Evolutionary conservation across 2,113 vertebrate species (phyloP).

Genomic region (Holacanthus passer): DNA sequence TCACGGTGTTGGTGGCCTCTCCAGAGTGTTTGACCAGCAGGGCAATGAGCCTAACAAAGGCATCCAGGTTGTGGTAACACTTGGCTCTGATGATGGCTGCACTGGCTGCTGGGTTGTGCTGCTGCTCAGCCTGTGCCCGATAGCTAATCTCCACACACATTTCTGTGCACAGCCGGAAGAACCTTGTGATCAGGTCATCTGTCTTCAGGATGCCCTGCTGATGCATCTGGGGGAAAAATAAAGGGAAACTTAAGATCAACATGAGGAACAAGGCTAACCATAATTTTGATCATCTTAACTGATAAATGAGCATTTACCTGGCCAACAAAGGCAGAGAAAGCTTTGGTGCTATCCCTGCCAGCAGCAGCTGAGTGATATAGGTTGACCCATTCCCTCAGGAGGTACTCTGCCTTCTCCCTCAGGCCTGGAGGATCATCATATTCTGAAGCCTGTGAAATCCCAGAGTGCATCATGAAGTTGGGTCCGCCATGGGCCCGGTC

Average conservation of each 20-base stretch:
- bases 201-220: conserved; percentile 99
- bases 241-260: background rate
- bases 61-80: conserved; percentile 98
- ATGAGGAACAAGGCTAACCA: background rate
- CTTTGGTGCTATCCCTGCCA: conserved; percentile 98
- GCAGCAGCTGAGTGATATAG: conserved; percentile 99
- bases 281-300: too few species aligned
- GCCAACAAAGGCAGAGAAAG: conserved; percentile 99
- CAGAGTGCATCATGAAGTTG: conserved; percentile 99
- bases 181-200: conserved; percentile 97
- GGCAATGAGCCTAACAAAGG: conserved; percentile 97
- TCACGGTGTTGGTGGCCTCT: conserved; percentile 98
- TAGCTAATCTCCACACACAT: conserved; percentile 99
- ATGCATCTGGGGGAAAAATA: conserved; percentile 89
- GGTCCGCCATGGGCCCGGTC: conserved; percentile 97
- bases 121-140: conserved; percentile 96
- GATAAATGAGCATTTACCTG: conserved; percentile 85
- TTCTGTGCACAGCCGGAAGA: conserved; percentile 98
- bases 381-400: conserved; percentile 98
- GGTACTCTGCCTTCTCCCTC: conserved; percentile 97
- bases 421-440: conserved; percentile 98
- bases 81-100: conserved; percentile 98
- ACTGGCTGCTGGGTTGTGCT: conserved; percentile 97
- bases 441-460: conserved; percentile 98
- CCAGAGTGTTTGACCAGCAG: conserved; percentile 98